A percentile compares a stretch with the other conserved stretches of the same genome.
Conservation (phyloP, 1,140 invertebrate genomes). For the Drosophila parvula region DNA sequence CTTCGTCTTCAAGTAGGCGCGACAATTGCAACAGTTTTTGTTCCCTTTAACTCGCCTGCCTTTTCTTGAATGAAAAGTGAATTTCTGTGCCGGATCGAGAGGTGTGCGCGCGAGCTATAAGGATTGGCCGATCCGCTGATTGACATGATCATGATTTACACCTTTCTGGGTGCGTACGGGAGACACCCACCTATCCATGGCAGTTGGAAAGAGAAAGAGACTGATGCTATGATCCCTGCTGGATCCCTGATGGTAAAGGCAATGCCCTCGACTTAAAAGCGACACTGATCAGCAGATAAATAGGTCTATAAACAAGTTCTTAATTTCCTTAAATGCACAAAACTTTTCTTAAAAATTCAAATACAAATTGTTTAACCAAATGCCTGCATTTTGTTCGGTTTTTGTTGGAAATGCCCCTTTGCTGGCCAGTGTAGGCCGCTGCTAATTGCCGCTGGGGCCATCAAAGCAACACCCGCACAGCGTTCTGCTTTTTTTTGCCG, state of each 20-base stretch:
- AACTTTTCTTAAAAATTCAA: accelerated
- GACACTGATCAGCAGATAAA: constrained; percentile 15
- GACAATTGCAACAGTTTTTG: constrained; percentile 79
- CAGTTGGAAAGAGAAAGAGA: constrained; percentile 18
- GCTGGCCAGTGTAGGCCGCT: constrained; percentile 34
- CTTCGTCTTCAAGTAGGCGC: constrained; percentile 75
- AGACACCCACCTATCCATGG: constrained; percentile 64
- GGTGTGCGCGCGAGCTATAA: constrained; percentile 58
- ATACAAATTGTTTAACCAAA: accelerated
- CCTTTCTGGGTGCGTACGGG: constrained; percentile 80
- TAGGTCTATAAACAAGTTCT: no score
- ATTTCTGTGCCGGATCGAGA: constrained; percentile 46
- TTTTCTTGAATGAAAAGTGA: constrained; percentile 48
- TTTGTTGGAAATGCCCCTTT: background rate
- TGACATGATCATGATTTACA: constrained; percentile 84
- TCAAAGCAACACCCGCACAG: constrained; percentile 74
- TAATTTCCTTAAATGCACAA: background rate
- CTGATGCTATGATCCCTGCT: constrained; percentile 13
- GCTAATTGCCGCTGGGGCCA: constrained; percentile 63
- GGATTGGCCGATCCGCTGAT: constrained; percentile 69
- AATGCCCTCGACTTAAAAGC: constrained; percentile 27
- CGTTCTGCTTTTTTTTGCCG: constrained; percentile 5
- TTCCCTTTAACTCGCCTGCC: constrained; percentile 31
- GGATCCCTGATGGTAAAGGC: constrained; percentile 26
- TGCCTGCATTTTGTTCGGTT: accelerated